Evolutionary conservation across 1,140 invertebrate species (phyloP).

Genomic region (Akabosia matsudoensis): DNA sequence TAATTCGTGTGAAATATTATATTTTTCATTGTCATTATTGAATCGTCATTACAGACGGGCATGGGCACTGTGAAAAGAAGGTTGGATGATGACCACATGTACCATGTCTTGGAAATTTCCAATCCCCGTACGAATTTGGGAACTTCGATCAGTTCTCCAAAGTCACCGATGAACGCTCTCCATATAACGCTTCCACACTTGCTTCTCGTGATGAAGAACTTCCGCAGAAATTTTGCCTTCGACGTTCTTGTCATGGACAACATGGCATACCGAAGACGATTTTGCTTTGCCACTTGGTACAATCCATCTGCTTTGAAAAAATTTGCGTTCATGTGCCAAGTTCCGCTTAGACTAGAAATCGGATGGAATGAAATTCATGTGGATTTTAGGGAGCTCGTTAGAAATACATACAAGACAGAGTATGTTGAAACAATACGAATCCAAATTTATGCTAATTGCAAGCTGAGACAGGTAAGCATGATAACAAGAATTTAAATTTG

Average conservation of each 20-base stretch:
- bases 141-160: slow-evolving; percentile 30
- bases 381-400: slow-evolving; percentile 63
- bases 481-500: background rate
- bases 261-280: slow-evolving; percentile 21
- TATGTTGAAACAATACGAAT: slow-evolving; percentile 64
- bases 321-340: slow-evolving; percentile 58
- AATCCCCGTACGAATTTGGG: slow-evolving; percentile 4
- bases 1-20: background rate
- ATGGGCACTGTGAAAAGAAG: slow-evolving; percentile 31
- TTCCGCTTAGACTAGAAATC: slow-evolving; percentile 65
- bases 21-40: background rate
- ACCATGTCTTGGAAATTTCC: slow-evolving; percentile 30
- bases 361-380: slow-evolving; percentile 59
- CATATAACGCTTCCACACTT: slow-evolving; percentile 30
- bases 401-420: slow-evolving; percentile 63
- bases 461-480: slow-evolving; percentile 52
- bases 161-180: background rate
- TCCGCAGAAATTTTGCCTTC: slow-evolving; percentile 28
- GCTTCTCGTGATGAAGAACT: slow-evolving; percentile 31
- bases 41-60: slow-evolving; percentile 16
- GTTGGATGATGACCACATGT: slow-evolving; percentile 15
- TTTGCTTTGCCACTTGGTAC: slow-evolving; percentile 27
- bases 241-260: slow-evolving; percentile 34
- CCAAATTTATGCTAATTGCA: slow-evolving; percentile 64
- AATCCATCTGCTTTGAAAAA: slow-evolving; percentile 16